These are phyloP conservation scores for Hybognathus amarus DNA, from an alignment of 2,797 vertebrate genomes.

Conservation along the genomic window DNA sequence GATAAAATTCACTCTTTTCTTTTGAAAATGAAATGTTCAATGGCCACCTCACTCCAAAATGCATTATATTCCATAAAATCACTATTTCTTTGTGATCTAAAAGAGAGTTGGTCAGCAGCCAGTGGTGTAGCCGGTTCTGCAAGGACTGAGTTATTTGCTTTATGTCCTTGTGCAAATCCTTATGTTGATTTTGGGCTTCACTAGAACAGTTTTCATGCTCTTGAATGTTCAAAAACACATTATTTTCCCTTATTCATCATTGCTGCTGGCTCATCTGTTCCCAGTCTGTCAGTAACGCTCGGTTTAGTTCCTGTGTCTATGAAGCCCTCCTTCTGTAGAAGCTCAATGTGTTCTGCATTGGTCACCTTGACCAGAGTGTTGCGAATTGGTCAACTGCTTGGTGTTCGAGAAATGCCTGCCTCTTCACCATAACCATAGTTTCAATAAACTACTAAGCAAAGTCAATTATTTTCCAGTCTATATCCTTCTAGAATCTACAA, in stretches of 20 bases:
- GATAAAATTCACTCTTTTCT: not conserved
- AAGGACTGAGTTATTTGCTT: not conserved
- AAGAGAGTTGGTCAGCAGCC: not conserved
- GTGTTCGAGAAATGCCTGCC: not conserved
- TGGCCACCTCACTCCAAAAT: not conserved
- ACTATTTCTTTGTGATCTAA: not conserved
- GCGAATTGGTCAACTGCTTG: too few species aligned
- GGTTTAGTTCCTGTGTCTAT: too few species aligned
- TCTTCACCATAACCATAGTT: too few species aligned
- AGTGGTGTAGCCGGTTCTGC: not conserved
- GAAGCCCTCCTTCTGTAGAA: too few species aligned
- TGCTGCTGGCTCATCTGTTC: not conserved
- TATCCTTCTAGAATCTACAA: too few species aligned
- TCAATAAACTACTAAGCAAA: too few species aligned
- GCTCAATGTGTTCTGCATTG: too few species aligned
- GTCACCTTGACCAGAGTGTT: too few species aligned
- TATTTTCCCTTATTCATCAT: not conserved
- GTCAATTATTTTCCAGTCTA: too few species aligned
- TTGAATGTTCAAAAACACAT: not conserved
- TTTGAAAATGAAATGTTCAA: not conserved
- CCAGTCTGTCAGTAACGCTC: too few species aligned
- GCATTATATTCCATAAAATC: not conserved
- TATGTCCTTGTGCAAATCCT: not conserved
- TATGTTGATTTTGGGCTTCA: too few species aligned
- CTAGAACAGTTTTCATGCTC: too few species aligned